These are phyloP conservation scores for Habropoda laboriosa DNA, from an alignment of 1,140 invertebrate genomes.

Conservation along the genomic window DNA sequence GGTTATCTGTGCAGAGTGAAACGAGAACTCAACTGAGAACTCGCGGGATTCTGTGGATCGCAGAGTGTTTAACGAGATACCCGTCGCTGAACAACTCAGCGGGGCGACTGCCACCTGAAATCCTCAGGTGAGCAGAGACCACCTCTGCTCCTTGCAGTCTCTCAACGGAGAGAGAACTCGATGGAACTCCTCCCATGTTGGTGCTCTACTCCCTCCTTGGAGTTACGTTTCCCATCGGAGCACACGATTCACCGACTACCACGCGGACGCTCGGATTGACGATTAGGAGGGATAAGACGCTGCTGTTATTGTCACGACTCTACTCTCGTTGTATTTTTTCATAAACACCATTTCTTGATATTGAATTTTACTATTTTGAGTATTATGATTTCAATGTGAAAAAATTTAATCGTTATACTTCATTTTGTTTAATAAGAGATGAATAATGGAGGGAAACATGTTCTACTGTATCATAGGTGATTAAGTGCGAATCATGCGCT, in stretches of 20 bases:
- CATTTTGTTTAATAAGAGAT: not conserved
- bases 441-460: no score
- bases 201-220: slow-evolving; percentile 47
- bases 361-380: no score
- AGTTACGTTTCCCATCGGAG: slow-evolving; percentile 19
- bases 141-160: slow-evolving; percentile 70
- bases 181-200: slow-evolving; percentile 70
- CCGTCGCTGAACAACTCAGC: slow-evolving; percentile 72
- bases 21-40: slow-evolving; percentile 37
- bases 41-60: slow-evolving; percentile 37
- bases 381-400: no score
- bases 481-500: not conserved
- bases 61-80: slow-evolving; percentile 53
- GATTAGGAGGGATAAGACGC: not conserved
- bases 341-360: no score
- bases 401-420: no score
- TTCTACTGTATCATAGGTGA: no score
- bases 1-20: not conserved
- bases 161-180: slow-evolving; percentile 59
- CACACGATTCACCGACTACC: slow-evolving; percentile 13
- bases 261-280: not conserved
- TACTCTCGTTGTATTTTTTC: not conserved
- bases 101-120: slow-evolving; percentile 73
- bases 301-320: not conserved
- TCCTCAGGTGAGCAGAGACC: slow-evolving; percentile 72